These are phyloP conservation scores for Eupithecia insigniata DNA, from an alignment of 2,888 invertebrate species.

Conservation along the genomic window DNA sequence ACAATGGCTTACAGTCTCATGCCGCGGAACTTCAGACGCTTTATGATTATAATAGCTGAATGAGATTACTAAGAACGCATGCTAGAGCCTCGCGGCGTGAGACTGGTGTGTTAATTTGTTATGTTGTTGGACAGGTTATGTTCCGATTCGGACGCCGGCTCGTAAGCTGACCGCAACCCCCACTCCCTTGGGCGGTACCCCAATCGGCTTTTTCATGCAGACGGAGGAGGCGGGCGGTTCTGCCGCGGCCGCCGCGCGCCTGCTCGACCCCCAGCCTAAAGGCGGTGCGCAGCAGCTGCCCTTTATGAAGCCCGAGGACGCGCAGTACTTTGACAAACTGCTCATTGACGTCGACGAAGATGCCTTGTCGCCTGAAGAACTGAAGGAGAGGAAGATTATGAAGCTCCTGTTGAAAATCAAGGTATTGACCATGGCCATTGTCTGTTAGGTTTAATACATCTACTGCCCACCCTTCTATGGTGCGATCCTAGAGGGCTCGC, in stretches of 20 bases:
- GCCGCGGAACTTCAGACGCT: slow-evolving; percentile 71
- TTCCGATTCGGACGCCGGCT: slow-evolving; percentile 98
- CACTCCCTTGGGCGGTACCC: slow-evolving; percentile 96
- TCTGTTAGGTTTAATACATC: not conserved
- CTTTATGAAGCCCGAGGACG: slow-evolving; percentile 99
- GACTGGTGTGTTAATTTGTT: slow-evolving; percentile 53
- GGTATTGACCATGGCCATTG: slow-evolving; percentile 49
- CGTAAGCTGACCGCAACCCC: slow-evolving; percentile 99
- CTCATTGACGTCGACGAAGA: slow-evolving; percentile 99
- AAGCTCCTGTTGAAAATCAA: slow-evolving; percentile 98
- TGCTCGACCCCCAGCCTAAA: slow-evolving; percentile 98
- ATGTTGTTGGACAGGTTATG: slow-evolving; percentile 88
- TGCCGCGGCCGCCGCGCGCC: slow-evolving; percentile 90
- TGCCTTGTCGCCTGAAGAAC: slow-evolving; percentile 96
- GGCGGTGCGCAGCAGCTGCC: slow-evolving; percentile 92
- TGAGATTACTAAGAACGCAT: slow-evolving; percentile 44
- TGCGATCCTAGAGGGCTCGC: no score
- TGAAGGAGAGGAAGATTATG: slow-evolving; percentile 99
- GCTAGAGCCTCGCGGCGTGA: slow-evolving; percentile 44
- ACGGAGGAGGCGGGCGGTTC: slow-evolving; percentile 93
- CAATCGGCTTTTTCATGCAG: slow-evolving; percentile 97
- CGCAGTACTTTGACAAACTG: slow-evolving; percentile 99
- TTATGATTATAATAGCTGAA: slow-evolving; percentile 54
- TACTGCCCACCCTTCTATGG: not conserved
- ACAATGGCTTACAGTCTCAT: slow-evolving; percentile 74